Evolutionary conservation across 2,113 vertebrate species (phyloP).

Genomic region (Leucopsar rothschildi): DNA sequence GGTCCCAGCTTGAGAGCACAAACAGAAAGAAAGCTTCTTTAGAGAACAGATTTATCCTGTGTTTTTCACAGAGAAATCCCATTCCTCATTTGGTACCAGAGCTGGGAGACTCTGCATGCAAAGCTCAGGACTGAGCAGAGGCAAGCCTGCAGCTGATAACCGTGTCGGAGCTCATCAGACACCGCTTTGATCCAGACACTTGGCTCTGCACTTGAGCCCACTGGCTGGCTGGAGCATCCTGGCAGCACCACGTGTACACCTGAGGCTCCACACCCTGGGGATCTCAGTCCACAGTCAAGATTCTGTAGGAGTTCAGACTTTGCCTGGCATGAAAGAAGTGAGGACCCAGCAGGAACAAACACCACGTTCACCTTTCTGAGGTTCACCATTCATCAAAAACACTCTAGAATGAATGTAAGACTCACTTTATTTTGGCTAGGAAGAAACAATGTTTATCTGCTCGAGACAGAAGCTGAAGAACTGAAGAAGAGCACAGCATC

Average conservation of each 20-base stretch:
- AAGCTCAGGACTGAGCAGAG: neutral
- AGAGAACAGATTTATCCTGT: neutral
- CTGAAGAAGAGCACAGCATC: neutral
- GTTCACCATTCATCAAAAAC: neutral
- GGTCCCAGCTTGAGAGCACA: neutral
- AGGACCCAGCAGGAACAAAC: neutral
- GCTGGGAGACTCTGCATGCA: neutral
- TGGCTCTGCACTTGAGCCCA: neutral
- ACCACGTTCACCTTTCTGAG: neutral
- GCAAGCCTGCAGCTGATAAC: neutral
- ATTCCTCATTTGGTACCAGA: neutral
- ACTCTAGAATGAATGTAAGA: neutral
- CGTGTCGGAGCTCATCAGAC: accelerated
- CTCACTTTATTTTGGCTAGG: neutral
- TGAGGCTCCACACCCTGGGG: neutral
- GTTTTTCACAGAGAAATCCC: neutral
- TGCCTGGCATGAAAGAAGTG: neutral
- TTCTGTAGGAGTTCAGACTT: neutral
- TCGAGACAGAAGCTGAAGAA: neutral
- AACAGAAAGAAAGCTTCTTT: neutral
- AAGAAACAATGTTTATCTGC: neutral
- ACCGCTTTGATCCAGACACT: neutral
- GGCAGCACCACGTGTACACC: neutral
- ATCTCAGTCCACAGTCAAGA: neutral
- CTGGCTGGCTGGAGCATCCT: neutral